Evolutionary conservation across 2,888 invertebrate genomes (phyloP).

Genomic region (Trachelus tabidus): DNA sequence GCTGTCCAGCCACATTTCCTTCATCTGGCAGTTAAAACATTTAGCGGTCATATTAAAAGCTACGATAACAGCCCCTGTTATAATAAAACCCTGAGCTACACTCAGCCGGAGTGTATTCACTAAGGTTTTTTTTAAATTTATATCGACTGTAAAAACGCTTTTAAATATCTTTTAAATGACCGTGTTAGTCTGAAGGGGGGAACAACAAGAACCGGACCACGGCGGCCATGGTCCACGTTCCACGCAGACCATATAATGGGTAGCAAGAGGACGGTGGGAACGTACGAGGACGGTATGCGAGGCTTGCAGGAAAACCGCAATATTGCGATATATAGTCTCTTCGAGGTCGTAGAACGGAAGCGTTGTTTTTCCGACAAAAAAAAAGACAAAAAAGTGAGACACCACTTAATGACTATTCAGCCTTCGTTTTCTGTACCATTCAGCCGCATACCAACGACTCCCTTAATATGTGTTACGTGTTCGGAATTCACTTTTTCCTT

Average conservation of each 20-base stretch:
- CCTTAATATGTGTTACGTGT: no score
- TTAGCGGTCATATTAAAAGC: not conserved
- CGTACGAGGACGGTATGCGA: not conserved
- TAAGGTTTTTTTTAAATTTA: not conserved
- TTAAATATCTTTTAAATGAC: slow-evolving; percentile 2
- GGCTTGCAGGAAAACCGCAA: slow-evolving; percentile 13
- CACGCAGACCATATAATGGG: not conserved
- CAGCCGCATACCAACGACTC: no score
- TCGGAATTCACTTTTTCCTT: no score
- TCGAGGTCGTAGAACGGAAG: no score
- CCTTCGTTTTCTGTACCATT: no score
- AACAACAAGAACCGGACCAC: not conserved
- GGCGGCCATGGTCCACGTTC: not conserved
- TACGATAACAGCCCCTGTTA: not conserved
- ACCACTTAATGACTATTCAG: no score
- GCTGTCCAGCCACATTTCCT: not conserved
- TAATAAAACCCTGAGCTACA: not conserved
- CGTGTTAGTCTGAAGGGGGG: not conserved
- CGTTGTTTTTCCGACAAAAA: no score
- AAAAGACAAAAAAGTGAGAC: no score
- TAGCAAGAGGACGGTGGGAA: no score
- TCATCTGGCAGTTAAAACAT: not conserved
- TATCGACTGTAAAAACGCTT: not conserved
- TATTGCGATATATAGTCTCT: slow-evolving; percentile 18
- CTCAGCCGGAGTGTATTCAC: not conserved